These are phyloP conservation scores for Nibea albiflora DNA, from an alignment of 2,113 vertebrate species.

Conservation along the genomic window DNA sequence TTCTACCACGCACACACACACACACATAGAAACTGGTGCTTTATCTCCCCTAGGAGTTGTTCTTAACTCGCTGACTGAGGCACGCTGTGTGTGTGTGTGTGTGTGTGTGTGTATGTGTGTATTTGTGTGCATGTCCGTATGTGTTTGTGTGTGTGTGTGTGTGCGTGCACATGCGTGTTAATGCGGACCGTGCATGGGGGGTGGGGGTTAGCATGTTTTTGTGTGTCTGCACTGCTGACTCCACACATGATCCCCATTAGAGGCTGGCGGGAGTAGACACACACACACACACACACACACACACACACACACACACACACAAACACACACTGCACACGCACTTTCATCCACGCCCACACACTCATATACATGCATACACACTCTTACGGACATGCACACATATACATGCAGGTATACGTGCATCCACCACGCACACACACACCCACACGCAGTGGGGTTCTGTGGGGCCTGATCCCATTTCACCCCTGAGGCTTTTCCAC, in stretches of 20 bases:
- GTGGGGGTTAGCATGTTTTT: constrained; percentile 79
- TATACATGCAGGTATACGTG: constrained; percentile 31
- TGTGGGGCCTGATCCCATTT: constrained; percentile 66
- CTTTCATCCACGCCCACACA: constrained; percentile 45
- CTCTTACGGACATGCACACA: background rate
- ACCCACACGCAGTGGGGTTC: constrained; percentile 57
- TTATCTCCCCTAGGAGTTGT: constrained; percentile 79
- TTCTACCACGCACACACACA: constrained; percentile 36
- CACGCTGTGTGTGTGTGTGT: too few species aligned
- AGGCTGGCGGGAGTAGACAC: constrained; percentile 76
- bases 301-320: constrained; percentile 59
- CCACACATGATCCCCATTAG: constrained; percentile 87
- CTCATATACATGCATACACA: background rate
- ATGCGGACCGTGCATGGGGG: constrained; percentile 65
- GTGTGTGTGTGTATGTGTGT: constrained; percentile 39
- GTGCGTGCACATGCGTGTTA: constrained; percentile 58
- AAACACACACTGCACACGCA: constrained; percentile 12
- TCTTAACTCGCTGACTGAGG: constrained; percentile 83
- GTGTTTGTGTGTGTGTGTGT: constrained; percentile 35
- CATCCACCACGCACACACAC: constrained; percentile 17
- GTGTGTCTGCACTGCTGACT: constrained; percentile 83
- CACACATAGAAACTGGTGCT: constrained; percentile 62
- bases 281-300: constrained; percentile 48
- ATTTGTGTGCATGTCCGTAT: constrained; percentile 33
- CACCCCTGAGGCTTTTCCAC: constrained; percentile 61